Evolutionary conservation across 2,113 vertebrate species (phyloP), one percentile per base, ranked within the genome.

Genomic region (Salvelinus sp.): DNA sequence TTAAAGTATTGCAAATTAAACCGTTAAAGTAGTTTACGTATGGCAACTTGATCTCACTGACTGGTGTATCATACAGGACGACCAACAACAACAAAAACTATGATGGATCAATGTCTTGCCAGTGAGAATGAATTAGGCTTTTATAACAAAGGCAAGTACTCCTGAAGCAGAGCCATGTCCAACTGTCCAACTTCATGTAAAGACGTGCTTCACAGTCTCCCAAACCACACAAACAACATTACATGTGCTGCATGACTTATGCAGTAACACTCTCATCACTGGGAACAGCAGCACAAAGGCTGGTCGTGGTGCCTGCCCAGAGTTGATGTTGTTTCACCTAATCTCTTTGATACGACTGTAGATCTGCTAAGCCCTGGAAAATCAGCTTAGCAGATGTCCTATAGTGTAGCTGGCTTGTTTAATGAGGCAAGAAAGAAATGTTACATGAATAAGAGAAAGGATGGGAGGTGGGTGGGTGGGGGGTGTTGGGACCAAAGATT

Each of bases 341-440:
- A 93, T 94, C 92, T 93, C 87, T 88, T 81, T 91, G 91, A 93
- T 93, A 85, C 86, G 81, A 87, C 87, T 87, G 88, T 89, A 90
- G 84, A 81, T 89, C 89, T 83, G 88, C 85, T 93, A 92, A 94
- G 90, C 89, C 88, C 83, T 88, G 90, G 89, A 88, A 92, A 92
- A 93, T 92, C 90, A 93, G 91, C 88, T 93, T 92, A 93, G 88
- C 92, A 91, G 88, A 93, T 92, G 92, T 92, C 88, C 91, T 89
- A 84, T 88, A 91, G 89, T 90, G 90, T 90, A 92, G 89, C 91
- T 92, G 91, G 90, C 89, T 92, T 91, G 50, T 54, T 54, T 54
- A 18, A 18, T 86, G 84, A 86, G 81, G 88, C 83, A 82, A 70
- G 77, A 80, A 78, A 84, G 83, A 57, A 85, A 80, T 57, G 78